phyloP scores from a whole-genome alignment of 2,888 invertebrate genomes.

The Leptinotarsa haldemani region DNA sequence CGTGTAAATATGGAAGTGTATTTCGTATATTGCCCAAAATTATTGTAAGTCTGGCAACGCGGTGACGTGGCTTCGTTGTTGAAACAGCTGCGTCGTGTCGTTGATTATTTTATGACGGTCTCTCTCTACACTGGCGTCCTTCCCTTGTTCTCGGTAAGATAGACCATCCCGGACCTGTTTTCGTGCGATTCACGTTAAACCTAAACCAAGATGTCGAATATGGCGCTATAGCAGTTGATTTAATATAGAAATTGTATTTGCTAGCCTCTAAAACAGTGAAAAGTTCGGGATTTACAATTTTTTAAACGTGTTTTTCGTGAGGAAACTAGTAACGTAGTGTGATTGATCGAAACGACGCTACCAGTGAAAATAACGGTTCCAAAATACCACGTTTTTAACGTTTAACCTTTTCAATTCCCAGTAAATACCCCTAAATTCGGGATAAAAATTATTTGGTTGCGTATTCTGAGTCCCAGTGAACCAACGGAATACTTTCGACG shows the following conservation, averaged over 20 bases:
- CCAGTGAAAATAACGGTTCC: conserved; percentile 48
- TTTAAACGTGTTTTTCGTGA: conserved; percentile 45
- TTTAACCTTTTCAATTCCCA: conserved; percentile 48
- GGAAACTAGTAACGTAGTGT: conserved; percentile 47
- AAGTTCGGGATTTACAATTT: conserved; percentile 40
- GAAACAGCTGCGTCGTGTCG: conserved; percentile 52
- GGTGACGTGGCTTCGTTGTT: conserved; percentile 47
- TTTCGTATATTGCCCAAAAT: too few relatives aligned
- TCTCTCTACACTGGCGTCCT: conserved; percentile 54
- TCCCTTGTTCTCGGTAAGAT: conserved; percentile 63
- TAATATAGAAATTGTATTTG: conserved; percentile 62
- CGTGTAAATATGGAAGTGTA: too few relatives aligned
- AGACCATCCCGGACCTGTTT: conserved; percentile 67
- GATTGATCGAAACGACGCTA: conserved; percentile 47
- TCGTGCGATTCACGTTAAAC: conserved; percentile 61
- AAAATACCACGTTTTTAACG: conserved; percentile 56
- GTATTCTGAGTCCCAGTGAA: conserved; percentile 36
- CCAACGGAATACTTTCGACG: conserved; percentile 41
- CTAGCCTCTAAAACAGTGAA: conserved; percentile 54
- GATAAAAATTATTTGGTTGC: conserved; percentile 34
- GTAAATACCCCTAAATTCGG: conserved; percentile 43
- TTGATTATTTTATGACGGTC: conserved; percentile 48
- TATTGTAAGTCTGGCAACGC: too few relatives aligned
- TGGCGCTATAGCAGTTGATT: conserved; percentile 61
- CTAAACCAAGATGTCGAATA: conserved; percentile 64